Base-by-base conservation (phyloP, 2,888 invertebrate genomes). In the Hydrotaea cyrtoneurina region DNA sequence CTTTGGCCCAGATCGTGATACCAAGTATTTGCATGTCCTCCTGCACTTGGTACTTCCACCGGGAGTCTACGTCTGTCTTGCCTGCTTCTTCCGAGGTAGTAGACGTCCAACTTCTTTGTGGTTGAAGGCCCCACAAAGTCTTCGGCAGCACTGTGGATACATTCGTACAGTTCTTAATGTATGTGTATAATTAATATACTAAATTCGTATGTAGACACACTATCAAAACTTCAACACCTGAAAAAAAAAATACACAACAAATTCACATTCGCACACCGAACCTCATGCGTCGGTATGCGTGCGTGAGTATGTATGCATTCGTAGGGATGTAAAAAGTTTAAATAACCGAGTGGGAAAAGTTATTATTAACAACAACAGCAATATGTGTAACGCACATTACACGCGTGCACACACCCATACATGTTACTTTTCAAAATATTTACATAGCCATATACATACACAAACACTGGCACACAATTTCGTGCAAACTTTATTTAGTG, bases 151-250 rank as follows among this genome's bases (percentile, higher is more conserved):
- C 4, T 13, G 5, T n/a, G 17, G 31, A 7, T n/a, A 62, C 21
- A 36, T 62, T 31, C 31, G 11, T n/a, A 31, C 17, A 31, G 15
- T 7, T 1, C 7, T 62, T 31, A n/a, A 36, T 62, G 53, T 62
- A 17, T 23, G 39, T 10, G 21, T 53, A 71, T 72, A 78, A 78
- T 83, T 78, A 80, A 80, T 83, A 75, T 64, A 75, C 73, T 59
- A 80, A 78, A 55, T 77, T 31, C 31, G 73, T 78, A n/a, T 76
- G 23, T 76, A 71, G 43, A 46, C 43, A 69, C 64, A 75, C 39
- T 55, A 57, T 36, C 36, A 57, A 46, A 80, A 80, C 75, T 46
- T 83, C 76, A 83, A 83, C 79, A 73, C 43, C 57, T 76, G 43
- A 43, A 69, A 69, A 69, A 69, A 69, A 69, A 46, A 19, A 62